Conservation (phyloP, 2,797 vertebrate species). For the Poliocrania exsul region DNA sequence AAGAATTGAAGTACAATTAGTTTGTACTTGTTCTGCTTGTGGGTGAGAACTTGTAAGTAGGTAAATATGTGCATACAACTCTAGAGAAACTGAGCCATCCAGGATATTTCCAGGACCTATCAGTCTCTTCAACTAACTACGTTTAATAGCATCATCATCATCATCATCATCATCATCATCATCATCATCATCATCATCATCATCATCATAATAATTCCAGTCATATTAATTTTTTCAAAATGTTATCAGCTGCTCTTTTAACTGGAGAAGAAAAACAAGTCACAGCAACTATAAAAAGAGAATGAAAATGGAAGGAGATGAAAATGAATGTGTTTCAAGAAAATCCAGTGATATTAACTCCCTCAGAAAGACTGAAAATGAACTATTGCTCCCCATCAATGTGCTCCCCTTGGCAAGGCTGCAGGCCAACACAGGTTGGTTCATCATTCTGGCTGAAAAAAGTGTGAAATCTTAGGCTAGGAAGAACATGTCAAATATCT, state of each 20-base stretch:
- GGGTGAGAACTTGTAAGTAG: background rate
- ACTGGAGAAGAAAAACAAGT: background rate
- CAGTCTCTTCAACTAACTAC: background rate
- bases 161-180: no score
- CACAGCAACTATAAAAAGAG: background rate
- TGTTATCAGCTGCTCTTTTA: background rate
- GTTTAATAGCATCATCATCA: background rate
- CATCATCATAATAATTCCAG: no score
- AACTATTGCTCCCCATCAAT: background rate
- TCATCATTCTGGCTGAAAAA: background rate
- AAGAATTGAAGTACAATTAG: background rate
- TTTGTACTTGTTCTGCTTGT: background rate
- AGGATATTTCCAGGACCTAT: background rate
- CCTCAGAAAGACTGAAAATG: background rate
- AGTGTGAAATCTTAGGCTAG: background rate
- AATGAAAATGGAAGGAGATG: background rate
- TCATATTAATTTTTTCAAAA: background rate
- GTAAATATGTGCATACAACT: rapidly evolving
- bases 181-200: no score
- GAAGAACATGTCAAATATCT: background rate
- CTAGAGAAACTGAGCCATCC: background rate
- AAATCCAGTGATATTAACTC: background rate
- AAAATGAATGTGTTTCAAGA: background rate
- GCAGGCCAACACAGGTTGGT: background rate
- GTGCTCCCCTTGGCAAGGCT: background rate